phyloP scores from a whole-genome alignment of 2,113 vertebrate species.

The Hippocampus comes region DNA sequence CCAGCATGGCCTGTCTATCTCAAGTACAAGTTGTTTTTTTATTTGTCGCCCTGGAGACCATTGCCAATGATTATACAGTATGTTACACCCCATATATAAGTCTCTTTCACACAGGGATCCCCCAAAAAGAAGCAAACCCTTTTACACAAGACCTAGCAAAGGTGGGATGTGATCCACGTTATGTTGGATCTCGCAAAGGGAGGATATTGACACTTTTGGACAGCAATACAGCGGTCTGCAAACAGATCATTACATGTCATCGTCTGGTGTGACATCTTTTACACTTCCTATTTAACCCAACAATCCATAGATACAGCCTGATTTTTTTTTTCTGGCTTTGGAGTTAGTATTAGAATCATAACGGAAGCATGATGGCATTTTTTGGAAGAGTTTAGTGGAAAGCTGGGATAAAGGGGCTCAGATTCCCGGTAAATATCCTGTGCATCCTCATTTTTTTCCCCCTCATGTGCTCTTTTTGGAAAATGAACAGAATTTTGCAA shows the following conservation, averaged over 20 bases:
- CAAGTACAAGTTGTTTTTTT: slow-evolving; percentile 31
- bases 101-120: neutral
- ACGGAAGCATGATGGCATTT: no score
- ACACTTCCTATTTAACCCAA: no score
- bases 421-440: no score
- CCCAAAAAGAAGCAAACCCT: neutral
- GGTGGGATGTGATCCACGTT: neutral
- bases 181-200: neutral
- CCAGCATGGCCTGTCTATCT: slow-evolving; percentile 17
- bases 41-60: slow-evolving; percentile 21
- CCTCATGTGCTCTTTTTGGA: no score
- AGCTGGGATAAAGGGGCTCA: no score
- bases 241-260: neutral
- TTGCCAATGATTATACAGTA: slow-evolving; percentile 34
- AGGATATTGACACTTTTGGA: neutral
- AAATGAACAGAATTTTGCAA: no score
- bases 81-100: slow-evolving; percentile 5
- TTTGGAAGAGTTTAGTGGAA: no score
- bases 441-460: no score
- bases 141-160: neutral
- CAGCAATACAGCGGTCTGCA: neutral
- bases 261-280: no score
- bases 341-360: no score
- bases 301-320: no score
- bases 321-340: no score